A percentile compares a stretch with the other conserved stretches of the same genome.
Conservation (phyloP, 2,797 vertebrate species). For the Gila robusta region DNA sequence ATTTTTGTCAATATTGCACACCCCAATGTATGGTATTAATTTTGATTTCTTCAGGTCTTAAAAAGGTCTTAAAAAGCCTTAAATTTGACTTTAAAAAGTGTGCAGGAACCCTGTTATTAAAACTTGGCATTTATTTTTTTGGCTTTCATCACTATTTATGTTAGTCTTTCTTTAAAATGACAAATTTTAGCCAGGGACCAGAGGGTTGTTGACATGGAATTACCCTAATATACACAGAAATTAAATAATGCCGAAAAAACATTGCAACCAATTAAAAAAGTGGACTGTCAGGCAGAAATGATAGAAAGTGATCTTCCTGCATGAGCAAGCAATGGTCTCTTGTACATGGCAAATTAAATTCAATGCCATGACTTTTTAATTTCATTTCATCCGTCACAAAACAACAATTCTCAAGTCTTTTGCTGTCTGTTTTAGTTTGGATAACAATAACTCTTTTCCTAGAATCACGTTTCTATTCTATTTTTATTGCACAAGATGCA, state of each 20-base stretch:
- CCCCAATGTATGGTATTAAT: too few relatives aligned
- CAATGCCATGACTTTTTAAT: constrained; percentile 6
- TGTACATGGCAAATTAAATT: background rate
- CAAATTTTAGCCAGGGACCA: too few relatives aligned
- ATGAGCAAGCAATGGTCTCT: background rate
- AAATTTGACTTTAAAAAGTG: too few relatives aligned
- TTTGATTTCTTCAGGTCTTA: too few relatives aligned
- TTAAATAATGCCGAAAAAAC: background rate
- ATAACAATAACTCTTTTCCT: background rate
- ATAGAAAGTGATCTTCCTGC: constrained; percentile 13
- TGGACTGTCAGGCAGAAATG: background rate
- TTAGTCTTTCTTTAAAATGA: too few relatives aligned
- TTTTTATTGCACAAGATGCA: background rate
- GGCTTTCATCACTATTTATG: too few relatives aligned
- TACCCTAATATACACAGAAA: background rate
- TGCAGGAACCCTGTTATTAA: too few relatives aligned
- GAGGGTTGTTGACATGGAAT: too few relatives aligned
- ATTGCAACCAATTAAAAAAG: background rate
- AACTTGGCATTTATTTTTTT: too few relatives aligned
- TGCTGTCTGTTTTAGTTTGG: background rate
- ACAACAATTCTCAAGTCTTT: background rate
- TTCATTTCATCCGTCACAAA: background rate
- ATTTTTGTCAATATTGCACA: too few relatives aligned
- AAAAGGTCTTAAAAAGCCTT: too few relatives aligned
- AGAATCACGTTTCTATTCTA: background rate